Evolutionary conservation across 2,113 vertebrate species (phyloP).

Genomic region (Psilopsiagon aurifrons): DNA sequence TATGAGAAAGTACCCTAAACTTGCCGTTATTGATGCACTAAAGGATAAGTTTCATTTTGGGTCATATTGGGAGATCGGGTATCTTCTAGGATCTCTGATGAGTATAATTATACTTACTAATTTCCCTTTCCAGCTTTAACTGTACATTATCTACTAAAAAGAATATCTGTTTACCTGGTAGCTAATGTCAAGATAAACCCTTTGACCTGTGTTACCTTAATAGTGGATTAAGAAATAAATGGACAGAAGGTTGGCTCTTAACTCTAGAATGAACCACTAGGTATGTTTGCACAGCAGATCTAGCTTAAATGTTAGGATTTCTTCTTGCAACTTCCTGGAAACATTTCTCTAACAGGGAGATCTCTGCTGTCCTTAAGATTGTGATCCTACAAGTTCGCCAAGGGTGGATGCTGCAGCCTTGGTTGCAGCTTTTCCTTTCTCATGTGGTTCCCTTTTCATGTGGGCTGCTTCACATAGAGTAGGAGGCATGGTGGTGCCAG

Average conservation of each 20-base stretch:
- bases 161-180: background rate
- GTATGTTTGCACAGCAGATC: background rate
- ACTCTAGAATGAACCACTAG: background rate
- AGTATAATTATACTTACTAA: background rate
- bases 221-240: background rate
- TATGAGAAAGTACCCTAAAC: background rate
- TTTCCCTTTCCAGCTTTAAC: background rate
- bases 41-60: background rate
- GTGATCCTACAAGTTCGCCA: background rate
- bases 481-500: background rate
- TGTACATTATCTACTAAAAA: background rate
- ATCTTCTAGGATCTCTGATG: background rate
- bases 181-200: background rate
- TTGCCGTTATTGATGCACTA: fast-evolving
- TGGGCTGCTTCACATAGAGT: background rate
- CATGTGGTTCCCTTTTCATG: background rate
- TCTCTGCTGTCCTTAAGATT: background rate
- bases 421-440: background rate
- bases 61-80: background rate
- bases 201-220: fast-evolving
- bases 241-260: background rate
- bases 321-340: background rate
- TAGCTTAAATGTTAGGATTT: background rate
- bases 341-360: background rate
- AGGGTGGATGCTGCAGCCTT: background rate